Conservation (phyloP, 2,797 vertebrate genomes). For the Argya squamiceps region DNA sequence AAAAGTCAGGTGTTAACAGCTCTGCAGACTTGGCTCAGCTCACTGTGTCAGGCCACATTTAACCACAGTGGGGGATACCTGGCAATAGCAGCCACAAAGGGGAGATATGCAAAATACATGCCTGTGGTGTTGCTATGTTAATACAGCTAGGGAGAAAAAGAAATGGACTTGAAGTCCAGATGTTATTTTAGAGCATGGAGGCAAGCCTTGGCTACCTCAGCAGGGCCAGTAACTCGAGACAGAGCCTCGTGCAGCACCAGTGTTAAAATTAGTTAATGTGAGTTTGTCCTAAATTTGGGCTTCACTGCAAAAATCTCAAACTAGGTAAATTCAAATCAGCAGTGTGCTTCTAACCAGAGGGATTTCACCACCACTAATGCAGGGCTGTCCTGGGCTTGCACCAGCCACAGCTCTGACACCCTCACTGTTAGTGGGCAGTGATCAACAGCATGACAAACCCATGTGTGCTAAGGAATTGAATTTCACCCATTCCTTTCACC, state of each 20-base stretch:
- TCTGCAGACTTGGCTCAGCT: background rate
- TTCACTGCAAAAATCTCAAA: background rate
- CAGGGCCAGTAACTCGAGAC: background rate
- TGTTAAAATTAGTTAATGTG: background rate
- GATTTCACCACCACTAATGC: too few relatives aligned
- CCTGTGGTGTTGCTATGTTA: background rate
- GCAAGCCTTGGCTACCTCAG: background rate
- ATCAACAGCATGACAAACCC: background rate
- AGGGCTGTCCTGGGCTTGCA: background rate
- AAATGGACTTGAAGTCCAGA: background rate
- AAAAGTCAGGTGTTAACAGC: background rate
- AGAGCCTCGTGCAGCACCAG: background rate
- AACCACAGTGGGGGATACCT: background rate
- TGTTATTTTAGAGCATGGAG: background rate
- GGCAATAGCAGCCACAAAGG: background rate
- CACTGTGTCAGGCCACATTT: background rate
- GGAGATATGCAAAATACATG: rapidly evolving
- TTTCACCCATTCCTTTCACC: background rate
- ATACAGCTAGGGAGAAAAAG: background rate
- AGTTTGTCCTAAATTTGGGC: background rate
- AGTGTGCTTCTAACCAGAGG: rapidly evolving
- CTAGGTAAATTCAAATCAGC: background rate
- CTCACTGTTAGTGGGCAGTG: background rate
- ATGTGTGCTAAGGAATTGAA: rapidly evolving
- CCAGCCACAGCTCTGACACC: background rate